Evolutionary conservation across 1,140 invertebrate genomes (phyloP).

Genomic region (Conus ventricosus): DNA sequence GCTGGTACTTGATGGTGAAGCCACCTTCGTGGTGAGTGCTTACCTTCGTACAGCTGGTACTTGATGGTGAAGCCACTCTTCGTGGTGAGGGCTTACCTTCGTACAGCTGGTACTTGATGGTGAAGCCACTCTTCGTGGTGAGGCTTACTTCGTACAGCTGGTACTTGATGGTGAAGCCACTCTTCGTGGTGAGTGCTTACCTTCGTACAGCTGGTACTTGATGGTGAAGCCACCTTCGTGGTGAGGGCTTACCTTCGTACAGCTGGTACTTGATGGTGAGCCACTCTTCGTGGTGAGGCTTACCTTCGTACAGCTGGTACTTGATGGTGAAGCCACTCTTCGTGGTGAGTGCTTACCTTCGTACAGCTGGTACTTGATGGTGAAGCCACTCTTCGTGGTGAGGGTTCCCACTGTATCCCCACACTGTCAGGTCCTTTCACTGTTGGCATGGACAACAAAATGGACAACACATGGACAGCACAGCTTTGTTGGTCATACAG

Average conservation of each 20-base stretch:
- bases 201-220: slow-evolving; percentile 68
- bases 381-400: slow-evolving; percentile 66
- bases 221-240: slow-evolving; percentile 68
- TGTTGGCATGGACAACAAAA: slow-evolving; percentile 26
- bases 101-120: slow-evolving; percentile 68
- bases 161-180: slow-evolving; percentile 67
- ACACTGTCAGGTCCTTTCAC: slow-evolving; percentile 55
- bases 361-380: slow-evolving; percentile 68
- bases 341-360: slow-evolving; percentile 64
- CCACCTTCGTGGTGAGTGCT: slow-evolving; percentile 63
- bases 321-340: slow-evolving; percentile 67
- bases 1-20: slow-evolving; percentile 66
- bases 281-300: no score
- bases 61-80: slow-evolving; percentile 67
- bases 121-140: slow-evolving; percentile 66
- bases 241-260: slow-evolving; percentile 64
- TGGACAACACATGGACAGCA: no score
- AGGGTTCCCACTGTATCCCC: slow-evolving; percentile 59
- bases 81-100: slow-evolving; percentile 64
- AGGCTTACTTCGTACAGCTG: slow-evolving; percentile 68
- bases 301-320: slow-evolving; percentile 70
- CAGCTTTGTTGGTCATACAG: no score
- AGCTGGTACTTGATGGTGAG: slow-evolving; percentile 67
- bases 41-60: slow-evolving; percentile 70
- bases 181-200: slow-evolving; percentile 64